Conservation (phyloP, 1,140 invertebrate genomes). For the Brachionus sp. region DNA sequence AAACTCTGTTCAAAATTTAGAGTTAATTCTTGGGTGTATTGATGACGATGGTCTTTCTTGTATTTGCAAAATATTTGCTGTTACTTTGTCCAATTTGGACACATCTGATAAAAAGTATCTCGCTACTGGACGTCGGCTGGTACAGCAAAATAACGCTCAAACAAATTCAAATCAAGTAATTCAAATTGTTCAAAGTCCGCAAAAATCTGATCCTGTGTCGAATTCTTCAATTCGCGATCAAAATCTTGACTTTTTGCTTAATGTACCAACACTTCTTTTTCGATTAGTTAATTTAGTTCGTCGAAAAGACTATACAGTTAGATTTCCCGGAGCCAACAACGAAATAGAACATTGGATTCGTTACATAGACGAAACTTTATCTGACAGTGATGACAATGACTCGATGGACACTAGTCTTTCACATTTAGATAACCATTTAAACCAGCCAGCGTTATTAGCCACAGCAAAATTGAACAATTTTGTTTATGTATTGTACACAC, state of each 20-base stretch:
- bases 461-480: slow-evolving; percentile 57
- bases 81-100: slow-evolving; percentile 58
- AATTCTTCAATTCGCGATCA: background rate
- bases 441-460: slow-evolving; percentile 56
- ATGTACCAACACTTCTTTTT: slow-evolving; percentile 27
- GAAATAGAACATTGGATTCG: slow-evolving; percentile 43
- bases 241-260: slow-evolving; percentile 45
- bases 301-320: slow-evolving; percentile 21
- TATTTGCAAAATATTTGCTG: slow-evolving; percentile 58
- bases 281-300: slow-evolving; percentile 40
- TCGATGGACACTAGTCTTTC: slow-evolving; percentile 49
- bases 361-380: slow-evolving; percentile 53
- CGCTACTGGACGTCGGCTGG: background rate
- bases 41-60: slow-evolving; percentile 56
- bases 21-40: slow-evolving; percentile 51
- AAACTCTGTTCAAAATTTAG: slow-evolving; percentile 52
- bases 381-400: slow-evolving; percentile 51
- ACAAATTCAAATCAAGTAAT: slow-evolving; percentile 49
- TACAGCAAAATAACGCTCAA: slow-evolving; percentile 46
- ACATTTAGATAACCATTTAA: background rate
- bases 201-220: slow-evolving; percentile 55
- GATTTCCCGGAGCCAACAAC: slow-evolving; percentile 31
- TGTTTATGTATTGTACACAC: slow-evolving; percentile 61
- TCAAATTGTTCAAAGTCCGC: background rate
- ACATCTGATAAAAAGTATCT: slow-evolving; percentile 54